Conservation (phyloP, 2,888 invertebrate species). For the Macrosiphum euphorbiae region DNA sequence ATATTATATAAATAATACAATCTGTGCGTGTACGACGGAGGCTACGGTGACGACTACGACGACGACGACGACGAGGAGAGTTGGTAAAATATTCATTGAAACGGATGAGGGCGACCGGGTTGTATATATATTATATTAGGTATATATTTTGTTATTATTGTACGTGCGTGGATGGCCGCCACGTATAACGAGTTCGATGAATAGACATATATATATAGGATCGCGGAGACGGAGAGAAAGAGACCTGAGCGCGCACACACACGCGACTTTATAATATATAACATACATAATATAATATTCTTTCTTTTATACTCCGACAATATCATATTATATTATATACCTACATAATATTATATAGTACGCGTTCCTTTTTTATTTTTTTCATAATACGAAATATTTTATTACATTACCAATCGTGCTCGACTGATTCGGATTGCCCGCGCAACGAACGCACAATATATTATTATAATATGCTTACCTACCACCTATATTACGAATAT, state of each 20-base stretch:
- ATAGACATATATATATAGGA: constrained; percentile 6
- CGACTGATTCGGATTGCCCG: neutral
- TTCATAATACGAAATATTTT: constrained; percentile 19
- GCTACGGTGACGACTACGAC: neutral
- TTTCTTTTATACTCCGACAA: constrained; percentile 11
- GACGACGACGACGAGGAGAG: neutral
- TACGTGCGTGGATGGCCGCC: constrained; percentile 28
- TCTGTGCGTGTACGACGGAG: neutral
- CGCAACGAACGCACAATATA: neutral
- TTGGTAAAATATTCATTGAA: constrained; percentile 61
- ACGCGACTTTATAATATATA: neutral
- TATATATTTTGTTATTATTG: constrained; percentile 33
- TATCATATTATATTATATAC: neutral
- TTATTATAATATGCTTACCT: neutral
- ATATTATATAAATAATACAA: neutral
- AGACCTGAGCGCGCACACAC: neutral
- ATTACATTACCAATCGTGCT: constrained; percentile 5
- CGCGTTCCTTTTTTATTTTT: neutral
- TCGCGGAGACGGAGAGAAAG: constrained; percentile 11
- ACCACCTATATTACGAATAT: neutral
- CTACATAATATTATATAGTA: neutral
- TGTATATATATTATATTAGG: constrained; percentile 20
- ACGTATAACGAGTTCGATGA: constrained; percentile 61
- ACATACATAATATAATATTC: neutral
- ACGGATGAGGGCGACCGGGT: constrained; percentile 54